phyloP scores from a whole-genome alignment of 2,113 vertebrate species.

The Epinephelus moara region DNA sequence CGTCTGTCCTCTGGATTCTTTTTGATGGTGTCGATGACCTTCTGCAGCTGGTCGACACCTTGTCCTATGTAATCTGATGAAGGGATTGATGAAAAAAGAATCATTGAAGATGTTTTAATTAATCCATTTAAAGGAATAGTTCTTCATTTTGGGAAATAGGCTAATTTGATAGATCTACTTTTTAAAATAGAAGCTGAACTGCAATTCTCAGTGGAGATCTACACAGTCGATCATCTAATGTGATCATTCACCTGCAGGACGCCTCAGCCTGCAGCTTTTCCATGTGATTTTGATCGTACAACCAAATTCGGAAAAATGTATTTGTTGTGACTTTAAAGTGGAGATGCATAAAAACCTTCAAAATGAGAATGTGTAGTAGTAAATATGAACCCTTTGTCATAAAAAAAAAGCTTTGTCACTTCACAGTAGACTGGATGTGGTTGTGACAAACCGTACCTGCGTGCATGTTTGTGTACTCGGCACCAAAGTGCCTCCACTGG shows the following conservation, averaged over 20 bases:
- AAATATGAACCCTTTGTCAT: neutral
- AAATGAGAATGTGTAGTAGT: neutral
- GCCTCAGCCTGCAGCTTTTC: neutral
- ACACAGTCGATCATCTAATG: neutral
- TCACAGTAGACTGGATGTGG: neutral
- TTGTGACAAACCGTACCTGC: slow-evolving; percentile 82
- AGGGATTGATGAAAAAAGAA: neutral
- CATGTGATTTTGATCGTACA: neutral
- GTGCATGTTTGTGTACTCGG: slow-evolving; percentile 94
- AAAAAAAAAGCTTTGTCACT: neutral
- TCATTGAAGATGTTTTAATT: too few relatives aligned
- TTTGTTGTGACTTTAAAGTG: neutral
- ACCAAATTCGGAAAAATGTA: neutral
- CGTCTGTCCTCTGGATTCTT: slow-evolving; percentile 94
- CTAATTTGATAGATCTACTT: too few relatives aligned
- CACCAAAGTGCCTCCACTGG: slow-evolving; percentile 98
- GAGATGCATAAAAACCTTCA: neutral
- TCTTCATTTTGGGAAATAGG: too few relatives aligned
- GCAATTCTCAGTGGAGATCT: neutral
- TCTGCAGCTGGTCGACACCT: slow-evolving; percentile 96
- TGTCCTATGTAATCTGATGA: slow-evolving; percentile 92
- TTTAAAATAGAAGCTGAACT: too few relatives aligned
- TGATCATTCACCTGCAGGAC: neutral
- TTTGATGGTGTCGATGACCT: slow-evolving; percentile 93
- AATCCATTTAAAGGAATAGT: too few relatives aligned